phyloP scores from a whole-genome alignment of 2,113 vertebrate genomes.

The Illadopsis cleaveri region DNA sequence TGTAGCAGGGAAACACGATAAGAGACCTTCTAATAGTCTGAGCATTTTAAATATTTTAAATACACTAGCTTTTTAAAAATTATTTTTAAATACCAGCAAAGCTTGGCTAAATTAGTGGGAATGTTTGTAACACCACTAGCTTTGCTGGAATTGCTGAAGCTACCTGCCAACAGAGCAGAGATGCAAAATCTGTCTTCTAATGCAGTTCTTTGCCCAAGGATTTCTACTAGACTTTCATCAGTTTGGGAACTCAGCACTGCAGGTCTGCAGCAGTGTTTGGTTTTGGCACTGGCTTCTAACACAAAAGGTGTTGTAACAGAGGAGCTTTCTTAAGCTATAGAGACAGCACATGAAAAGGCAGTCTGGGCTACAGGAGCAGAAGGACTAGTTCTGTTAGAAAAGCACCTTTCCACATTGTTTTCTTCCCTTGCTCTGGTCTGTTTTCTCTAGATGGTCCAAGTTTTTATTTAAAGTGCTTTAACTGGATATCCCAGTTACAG shows the following conservation, averaged over 20 bases:
- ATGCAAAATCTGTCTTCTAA: background rate
- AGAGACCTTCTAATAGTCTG: background rate
- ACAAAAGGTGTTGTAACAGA: background rate
- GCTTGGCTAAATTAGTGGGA: background rate
- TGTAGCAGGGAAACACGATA: fast-evolving
- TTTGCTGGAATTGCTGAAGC: background rate
- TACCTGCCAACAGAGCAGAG: background rate
- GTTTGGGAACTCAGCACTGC: background rate
- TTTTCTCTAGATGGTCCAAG: slow-evolving; percentile 59
- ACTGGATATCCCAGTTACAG: slow-evolving; percentile 74
- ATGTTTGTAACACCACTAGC: background rate
- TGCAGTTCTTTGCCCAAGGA: background rate
- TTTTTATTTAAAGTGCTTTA: slow-evolving; percentile 70
- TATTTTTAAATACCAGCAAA: background rate
- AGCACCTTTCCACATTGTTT: slow-evolving; percentile 40
- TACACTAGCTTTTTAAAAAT: background rate
- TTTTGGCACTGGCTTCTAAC: background rate
- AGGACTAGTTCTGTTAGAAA: slow-evolving; percentile 48
- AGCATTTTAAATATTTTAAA: background rate
- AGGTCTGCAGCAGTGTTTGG: background rate
- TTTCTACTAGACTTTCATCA: background rate
- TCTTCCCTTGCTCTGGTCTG: slow-evolving; percentile 34
- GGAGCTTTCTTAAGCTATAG: background rate
- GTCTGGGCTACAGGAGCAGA: background rate
- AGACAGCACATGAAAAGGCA: background rate